Evolutionary conservation across 2,797 vertebrate species (phyloP).

Genomic region (Heterohyrax brucei): DNA sequence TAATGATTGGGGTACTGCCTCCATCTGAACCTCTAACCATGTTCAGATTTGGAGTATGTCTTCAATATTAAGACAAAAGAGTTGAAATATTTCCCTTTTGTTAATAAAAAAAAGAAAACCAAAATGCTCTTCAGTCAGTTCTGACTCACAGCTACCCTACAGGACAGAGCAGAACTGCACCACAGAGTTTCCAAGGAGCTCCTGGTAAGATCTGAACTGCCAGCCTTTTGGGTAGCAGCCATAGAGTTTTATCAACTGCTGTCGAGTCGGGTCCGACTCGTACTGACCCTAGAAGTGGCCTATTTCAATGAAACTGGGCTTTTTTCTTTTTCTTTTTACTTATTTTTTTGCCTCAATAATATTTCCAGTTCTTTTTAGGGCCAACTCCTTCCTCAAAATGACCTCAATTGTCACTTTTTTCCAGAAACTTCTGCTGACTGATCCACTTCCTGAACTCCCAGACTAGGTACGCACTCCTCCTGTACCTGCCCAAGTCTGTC

Average conservation of each 20-base stretch:
- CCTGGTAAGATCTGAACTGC: too few species aligned
- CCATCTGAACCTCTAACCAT: neutral
- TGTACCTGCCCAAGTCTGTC: neutral
- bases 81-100: neutral
- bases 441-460: neutral
- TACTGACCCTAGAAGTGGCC: neutral
- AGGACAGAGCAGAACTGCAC: too few species aligned
- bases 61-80: neutral
- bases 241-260: too few species aligned
- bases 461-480: neutral
- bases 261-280: too few species aligned
- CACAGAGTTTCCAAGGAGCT: too few species aligned
- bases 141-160: too few species aligned
- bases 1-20: neutral
- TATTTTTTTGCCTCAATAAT: neutral
- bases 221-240: too few species aligned
- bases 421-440: neutral
- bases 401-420: neutral
- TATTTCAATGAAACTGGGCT: neutral
- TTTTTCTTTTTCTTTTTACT: conserved; percentile 30
- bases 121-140: too few species aligned
- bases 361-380: neutral
- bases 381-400: neutral
- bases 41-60: neutral
- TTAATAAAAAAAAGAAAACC: neutral